Evolutionary conservation across 2,888 invertebrate genomes (phyloP).

Genomic region (Erebia palarica): DNA sequence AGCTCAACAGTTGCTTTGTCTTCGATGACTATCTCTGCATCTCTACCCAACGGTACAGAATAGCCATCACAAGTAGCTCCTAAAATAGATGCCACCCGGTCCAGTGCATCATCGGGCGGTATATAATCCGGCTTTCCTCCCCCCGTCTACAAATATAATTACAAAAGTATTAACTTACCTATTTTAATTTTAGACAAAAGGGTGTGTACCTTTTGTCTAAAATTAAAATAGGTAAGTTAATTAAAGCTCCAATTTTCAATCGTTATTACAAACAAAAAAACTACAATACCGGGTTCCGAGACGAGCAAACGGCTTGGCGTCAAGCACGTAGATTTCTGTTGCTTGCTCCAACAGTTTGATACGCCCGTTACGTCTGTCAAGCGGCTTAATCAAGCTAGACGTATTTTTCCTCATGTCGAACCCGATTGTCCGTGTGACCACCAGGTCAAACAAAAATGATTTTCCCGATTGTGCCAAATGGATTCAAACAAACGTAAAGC

Average conservation of each 20-base stretch:
- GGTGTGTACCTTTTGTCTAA: too few relatives aligned
- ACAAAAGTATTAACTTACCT: too few relatives aligned
- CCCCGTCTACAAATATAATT: constrained; percentile 1
- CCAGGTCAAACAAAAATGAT: too few relatives aligned
- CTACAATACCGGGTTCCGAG: too few relatives aligned
- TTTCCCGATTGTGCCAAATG: too few relatives aligned
- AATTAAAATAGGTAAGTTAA: too few relatives aligned
- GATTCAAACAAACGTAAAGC: too few relatives aligned
- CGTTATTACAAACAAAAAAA: too few relatives aligned
- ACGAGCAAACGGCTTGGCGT: too few relatives aligned
- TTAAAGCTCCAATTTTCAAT: too few relatives aligned
- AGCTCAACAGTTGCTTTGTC: background rate
- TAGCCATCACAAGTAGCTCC: background rate
- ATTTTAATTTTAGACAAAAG: too few relatives aligned
- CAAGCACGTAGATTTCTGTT: constrained; percentile 1
- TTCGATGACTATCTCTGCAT: background rate
- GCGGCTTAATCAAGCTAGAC: background rate
- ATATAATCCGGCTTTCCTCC: constrained; percentile 13
- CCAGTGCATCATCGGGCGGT: constrained; percentile 18
- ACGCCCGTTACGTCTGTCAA: background rate
- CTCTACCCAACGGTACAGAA: constrained; percentile 4
- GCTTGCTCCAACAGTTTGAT: background rate
- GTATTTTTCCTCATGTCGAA: background rate
- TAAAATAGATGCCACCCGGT: constrained; percentile 14
- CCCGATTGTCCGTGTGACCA: too few relatives aligned